phyloP scores from a whole-genome alignment of 2,888 invertebrate species.

The Punctoribates punctum region DNA sequence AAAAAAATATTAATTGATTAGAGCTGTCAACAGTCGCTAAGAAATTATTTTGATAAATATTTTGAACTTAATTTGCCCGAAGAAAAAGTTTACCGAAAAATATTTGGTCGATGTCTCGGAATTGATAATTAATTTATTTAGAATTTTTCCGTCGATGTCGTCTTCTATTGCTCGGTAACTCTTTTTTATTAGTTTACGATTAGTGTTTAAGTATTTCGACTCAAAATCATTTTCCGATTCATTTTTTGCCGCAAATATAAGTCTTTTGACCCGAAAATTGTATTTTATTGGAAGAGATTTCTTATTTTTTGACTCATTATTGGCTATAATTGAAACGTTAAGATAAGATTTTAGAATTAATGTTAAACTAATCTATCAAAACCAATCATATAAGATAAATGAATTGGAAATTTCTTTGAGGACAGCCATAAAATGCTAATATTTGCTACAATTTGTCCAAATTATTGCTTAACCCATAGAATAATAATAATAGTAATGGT shows the following conservation, averaged over 20 bases:
- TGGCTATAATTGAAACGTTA: not conserved
- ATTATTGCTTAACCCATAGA: no score
- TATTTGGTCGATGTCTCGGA: not conserved
- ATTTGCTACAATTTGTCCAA: no score
- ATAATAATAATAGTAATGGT: no score
- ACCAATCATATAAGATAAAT: not conserved
- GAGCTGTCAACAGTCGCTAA: not conserved
- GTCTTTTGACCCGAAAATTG: not conserved
- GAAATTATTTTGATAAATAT: slow-evolving; percentile 3
- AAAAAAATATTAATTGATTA: slow-evolving; percentile 3
- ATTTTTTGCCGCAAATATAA: not conserved
- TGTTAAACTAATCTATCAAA: not conserved
- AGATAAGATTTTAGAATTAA: not conserved
- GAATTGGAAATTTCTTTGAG: not conserved
- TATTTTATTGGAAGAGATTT: not conserved
- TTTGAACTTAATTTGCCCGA: not conserved
- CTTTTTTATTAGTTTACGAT: no score
- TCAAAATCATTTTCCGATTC: not conserved
- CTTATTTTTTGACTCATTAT: not conserved
- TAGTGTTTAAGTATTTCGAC: no score
- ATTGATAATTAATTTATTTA: not conserved
- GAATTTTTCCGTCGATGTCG: not conserved
- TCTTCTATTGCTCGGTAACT: not conserved
- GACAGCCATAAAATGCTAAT: no score
- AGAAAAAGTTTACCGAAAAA: not conserved